A percentile compares a stretch with the other conserved stretches of the same genome.
Evolutionary conservation across 2,888 invertebrate species (phyloP).

Genomic region (Thecocarcelia acutangulata): DNA sequence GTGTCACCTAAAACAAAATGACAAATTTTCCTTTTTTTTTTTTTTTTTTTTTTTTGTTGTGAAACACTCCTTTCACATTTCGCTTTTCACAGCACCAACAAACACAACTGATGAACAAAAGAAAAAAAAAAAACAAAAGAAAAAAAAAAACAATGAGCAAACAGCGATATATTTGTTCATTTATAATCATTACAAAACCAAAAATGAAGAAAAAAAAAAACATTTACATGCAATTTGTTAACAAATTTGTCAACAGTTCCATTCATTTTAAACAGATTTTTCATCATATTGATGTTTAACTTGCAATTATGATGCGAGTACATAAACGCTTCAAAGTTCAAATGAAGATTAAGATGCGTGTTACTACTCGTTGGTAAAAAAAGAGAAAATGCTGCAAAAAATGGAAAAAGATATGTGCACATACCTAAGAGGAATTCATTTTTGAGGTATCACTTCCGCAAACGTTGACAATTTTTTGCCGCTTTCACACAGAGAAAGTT

Average conservation of each 20-base stretch:
- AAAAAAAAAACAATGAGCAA: too few species aligned
- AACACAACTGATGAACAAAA: neutral
- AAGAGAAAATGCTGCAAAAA: too few species aligned
- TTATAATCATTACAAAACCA: slow-evolving; percentile 3
- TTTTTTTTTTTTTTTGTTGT: neutral
- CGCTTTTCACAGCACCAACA: slow-evolving; percentile 3
- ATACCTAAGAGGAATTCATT: too few species aligned
- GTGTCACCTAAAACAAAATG: slow-evolving; percentile 28
- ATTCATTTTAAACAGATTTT: slow-evolving; percentile 44
- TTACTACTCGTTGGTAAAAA: too few species aligned
- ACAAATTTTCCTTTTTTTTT: neutral
- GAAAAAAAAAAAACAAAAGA: too few species aligned
- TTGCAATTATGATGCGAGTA: slow-evolving; percentile 5
- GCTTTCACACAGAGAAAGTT: too few species aligned
- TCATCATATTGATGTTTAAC: slow-evolving; percentile 38
- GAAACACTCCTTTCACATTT: slow-evolving; percentile 52
- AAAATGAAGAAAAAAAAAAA: neutral
- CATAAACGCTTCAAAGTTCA: too few species aligned
- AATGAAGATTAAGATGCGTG: too few species aligned
- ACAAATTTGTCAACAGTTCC: slow-evolving; percentile 37
- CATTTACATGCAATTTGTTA: slow-evolving; percentile 10
- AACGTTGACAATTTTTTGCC: too few species aligned
- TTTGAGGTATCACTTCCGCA: too few species aligned
- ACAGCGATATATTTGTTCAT: slow-evolving; percentile 10
- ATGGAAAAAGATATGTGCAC: too few species aligned